Percentiles rank a stretch among this genome's conserved stretches.
Conservation (phyloP, 2,888 invertebrate species). For the Caenorhabditis doughertyi region DNA sequence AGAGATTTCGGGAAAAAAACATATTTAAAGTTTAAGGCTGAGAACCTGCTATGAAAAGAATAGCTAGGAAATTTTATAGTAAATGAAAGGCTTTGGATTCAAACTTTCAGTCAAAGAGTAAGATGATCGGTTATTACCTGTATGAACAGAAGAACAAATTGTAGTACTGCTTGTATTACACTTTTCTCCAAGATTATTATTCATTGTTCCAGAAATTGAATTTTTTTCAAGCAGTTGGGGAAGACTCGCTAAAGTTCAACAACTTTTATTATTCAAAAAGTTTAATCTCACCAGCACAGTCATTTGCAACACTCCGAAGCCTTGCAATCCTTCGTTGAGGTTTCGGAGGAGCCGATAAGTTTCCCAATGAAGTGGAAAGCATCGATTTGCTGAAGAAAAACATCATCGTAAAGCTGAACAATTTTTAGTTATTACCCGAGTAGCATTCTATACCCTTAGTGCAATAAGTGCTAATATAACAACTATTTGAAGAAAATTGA, state of each 20-base stretch:
- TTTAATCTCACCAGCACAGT: conserved; percentile 32
- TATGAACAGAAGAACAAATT: conserved; percentile 38
- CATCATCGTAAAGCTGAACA: background rate
- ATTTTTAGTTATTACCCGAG: conserved; percentile 13
- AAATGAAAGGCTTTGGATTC: background rate
- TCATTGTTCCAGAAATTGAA: conserved; percentile 21
- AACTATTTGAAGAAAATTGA: conserved; percentile 1
- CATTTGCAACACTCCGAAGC: conserved; percentile 56
- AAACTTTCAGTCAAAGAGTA: background rate
- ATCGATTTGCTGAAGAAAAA: conserved; percentile 52
- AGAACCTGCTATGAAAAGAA: no score
- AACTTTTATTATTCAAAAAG: background rate
- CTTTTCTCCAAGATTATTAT: conserved; percentile 38
- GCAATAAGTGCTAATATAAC: background rate
- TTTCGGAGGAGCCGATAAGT: conserved; percentile 66
- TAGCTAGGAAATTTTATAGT: no score
- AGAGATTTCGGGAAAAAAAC: no score
- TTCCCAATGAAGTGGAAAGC: conserved; percentile 63
- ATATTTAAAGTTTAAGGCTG: no score
- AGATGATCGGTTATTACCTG: conserved; percentile 4
- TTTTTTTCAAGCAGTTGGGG: conserved; percentile 52
- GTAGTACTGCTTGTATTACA: conserved; percentile 42
- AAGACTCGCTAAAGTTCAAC: conserved; percentile 41
- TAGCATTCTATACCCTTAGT: conserved; percentile 3
- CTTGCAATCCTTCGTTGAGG: conserved; percentile 69